Percentiles rank a stretch among this genome's conserved stretches.
Conservation (phyloP, 2,797 vertebrate species). For the Chrysocyon brachyurus region DNA sequence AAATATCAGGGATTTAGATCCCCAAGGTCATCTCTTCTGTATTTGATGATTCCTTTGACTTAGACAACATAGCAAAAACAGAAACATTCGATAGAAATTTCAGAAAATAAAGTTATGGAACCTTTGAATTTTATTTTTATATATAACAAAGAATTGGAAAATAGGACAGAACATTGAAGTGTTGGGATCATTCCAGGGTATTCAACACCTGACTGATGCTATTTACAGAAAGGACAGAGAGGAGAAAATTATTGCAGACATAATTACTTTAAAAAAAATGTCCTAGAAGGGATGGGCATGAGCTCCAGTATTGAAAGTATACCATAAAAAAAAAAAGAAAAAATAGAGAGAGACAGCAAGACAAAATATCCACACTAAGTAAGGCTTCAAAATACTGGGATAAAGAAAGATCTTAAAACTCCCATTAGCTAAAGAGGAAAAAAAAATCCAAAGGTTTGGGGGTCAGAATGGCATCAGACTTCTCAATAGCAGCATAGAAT, state of each 20-base stretch:
- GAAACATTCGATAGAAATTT: constrained; percentile 30
- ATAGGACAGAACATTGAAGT: constrained; percentile 24
- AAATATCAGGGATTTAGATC: background rate
- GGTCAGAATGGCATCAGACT: background rate
- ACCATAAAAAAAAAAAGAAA: background rate
- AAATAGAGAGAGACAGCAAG: background rate
- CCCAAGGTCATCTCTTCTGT: constrained; percentile 6
- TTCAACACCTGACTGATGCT: background rate
- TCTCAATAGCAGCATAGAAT: background rate
- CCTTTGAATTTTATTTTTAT: background rate
- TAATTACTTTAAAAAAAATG: background rate
- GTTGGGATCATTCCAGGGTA: background rate
- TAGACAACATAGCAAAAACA: background rate
- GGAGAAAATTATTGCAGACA: background rate
- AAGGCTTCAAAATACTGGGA: background rate
- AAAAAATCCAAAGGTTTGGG: background rate
- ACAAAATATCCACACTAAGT: background rate
- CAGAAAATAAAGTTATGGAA: background rate
- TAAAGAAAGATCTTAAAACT: background rate
- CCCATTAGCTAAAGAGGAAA: background rate
- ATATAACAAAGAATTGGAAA: constrained; percentile 15
- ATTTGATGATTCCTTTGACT: background rate
- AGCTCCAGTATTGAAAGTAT: background rate
- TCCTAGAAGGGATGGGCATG: background rate
- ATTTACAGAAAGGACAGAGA: background rate